Evolutionary conservation across 1,140 invertebrate genomes (phyloP).

Genomic region (Palaemon carinicauda): DNA sequence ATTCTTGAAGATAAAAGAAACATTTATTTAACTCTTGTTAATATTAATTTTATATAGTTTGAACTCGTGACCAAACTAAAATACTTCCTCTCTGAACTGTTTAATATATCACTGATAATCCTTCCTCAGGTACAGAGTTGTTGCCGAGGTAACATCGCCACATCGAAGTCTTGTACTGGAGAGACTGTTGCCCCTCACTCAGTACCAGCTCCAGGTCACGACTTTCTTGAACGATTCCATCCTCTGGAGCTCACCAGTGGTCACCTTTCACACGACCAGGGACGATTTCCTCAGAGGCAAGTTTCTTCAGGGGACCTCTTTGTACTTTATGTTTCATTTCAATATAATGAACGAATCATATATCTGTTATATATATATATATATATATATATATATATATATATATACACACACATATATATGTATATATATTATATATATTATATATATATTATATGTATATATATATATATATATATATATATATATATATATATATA

Average conservation of each 20-base stretch:
- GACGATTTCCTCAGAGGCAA: background rate
- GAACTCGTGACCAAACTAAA: background rate
- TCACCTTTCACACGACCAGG: slow-evolving; percentile 35
- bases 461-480: too few relatives aligned
- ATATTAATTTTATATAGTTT: too few relatives aligned
- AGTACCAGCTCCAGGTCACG: slow-evolving; percentile 40
- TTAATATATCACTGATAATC: background rate
- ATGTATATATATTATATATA: too few relatives aligned
- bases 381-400: too few relatives aligned
- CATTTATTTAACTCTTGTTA: too few relatives aligned
- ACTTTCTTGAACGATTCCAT: slow-evolving; percentile 7
- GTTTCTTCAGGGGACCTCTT: background rate
- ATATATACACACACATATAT: too few relatives aligned
- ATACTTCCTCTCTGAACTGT: background rate
- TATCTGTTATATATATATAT: too few relatives aligned
- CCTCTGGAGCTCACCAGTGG: slow-evolving; percentile 17
- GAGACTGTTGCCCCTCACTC: slow-evolving; percentile 40
- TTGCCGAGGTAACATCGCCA: slow-evolving; percentile 35
- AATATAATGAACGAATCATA: too few relatives aligned
- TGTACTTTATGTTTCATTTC: background rate
- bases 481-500: too few relatives aligned
- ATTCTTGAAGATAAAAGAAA: too few relatives aligned
- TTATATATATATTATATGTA: too few relatives aligned
- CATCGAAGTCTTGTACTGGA: slow-evolving; percentile 31
- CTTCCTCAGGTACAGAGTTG: slow-evolving; percentile 30